Evolutionary conservation across 1,140 invertebrate species (phyloP).

Genomic region (Zaprionus taronus): DNA sequence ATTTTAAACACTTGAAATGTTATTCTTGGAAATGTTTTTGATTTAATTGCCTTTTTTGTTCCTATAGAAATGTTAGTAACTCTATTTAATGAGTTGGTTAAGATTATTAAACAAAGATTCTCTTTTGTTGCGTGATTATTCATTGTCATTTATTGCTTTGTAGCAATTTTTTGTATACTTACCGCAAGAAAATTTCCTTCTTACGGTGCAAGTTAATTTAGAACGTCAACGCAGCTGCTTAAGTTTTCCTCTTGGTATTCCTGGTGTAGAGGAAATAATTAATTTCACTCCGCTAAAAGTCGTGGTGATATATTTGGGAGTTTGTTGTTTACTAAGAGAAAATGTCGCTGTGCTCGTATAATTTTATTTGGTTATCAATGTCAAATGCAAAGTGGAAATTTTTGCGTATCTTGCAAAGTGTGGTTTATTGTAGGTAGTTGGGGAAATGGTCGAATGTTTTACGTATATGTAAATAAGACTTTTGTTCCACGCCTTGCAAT

Average conservation of each 20-base stretch:
- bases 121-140: not conserved
- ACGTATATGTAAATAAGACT: constrained; percentile 24
- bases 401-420: constrained; percentile 53
- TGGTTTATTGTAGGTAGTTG: constrained; percentile 2
- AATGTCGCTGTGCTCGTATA: constrained; percentile 30
- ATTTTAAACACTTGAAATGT: not conserved
- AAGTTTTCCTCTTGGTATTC: not conserved
- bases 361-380: constrained; percentile 41
- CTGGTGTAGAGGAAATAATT: constrained; percentile 29
- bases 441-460: not conserved
- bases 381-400: constrained; percentile 52
- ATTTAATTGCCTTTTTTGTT: not conserved
- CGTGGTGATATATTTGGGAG: not conserved
- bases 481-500: constrained; percentile 31
- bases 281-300: constrained; percentile 28
- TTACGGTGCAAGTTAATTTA: constrained; percentile 23
- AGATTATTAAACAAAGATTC: not conserved
- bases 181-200: not conserved
- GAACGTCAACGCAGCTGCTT: not conserved
- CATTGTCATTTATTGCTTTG: constrained; percentile 22
- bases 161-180: constrained; percentile 10
- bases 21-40: not conserved
- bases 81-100: not conserved
- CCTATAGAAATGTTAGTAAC: not conserved
- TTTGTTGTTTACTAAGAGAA: constrained; percentile 21